These are phyloP conservation scores for Mugil cephalus DNA, from an alignment of 2,113 vertebrate genomes.

Conservation along the genomic window DNA sequence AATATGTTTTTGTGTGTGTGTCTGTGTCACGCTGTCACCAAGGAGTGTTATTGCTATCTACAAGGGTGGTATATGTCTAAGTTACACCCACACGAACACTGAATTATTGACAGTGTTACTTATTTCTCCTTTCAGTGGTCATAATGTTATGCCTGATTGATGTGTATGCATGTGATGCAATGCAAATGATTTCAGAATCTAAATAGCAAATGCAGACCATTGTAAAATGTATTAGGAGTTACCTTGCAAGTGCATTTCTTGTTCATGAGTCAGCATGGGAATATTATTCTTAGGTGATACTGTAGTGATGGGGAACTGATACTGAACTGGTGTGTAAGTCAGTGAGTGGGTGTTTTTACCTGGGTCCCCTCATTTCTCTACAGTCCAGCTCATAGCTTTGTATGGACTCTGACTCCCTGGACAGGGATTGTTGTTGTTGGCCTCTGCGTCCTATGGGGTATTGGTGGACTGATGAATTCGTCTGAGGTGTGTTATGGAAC, in stretches of 20 bases:
- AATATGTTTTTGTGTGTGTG: too few species aligned
- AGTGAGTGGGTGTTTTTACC: constrained; percentile 81
- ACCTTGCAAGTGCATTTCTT: background rate
- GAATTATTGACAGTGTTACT: too few species aligned
- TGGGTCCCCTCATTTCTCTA: constrained; percentile 83
- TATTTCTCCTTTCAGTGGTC: too few species aligned
- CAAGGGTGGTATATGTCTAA: too few species aligned
- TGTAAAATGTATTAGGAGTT: too few species aligned
- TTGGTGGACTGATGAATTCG: constrained; percentile 93
- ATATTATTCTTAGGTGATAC: background rate
- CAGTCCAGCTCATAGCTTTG: constrained; percentile 89
- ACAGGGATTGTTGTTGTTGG: constrained; percentile 85
- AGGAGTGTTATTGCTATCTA: too few species aligned
- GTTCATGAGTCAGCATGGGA: background rate
- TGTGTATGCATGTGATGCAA: background rate
- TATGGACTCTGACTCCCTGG: constrained; percentile 83
- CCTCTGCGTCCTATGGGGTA: constrained; percentile 85
- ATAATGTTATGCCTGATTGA: too few species aligned
- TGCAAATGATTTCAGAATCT: background rate
- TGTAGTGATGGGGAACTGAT: background rate
- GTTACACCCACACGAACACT: too few species aligned
- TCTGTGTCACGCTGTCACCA: too few species aligned
- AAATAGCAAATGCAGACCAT: too few species aligned
- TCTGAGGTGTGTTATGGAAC: constrained; percentile 90
- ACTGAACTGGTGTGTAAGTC: too few species aligned